These are phyloP conservation scores for Periparus ater DNA, from an alignment of 2,797 vertebrate genomes.

Conservation along the genomic window DNA sequence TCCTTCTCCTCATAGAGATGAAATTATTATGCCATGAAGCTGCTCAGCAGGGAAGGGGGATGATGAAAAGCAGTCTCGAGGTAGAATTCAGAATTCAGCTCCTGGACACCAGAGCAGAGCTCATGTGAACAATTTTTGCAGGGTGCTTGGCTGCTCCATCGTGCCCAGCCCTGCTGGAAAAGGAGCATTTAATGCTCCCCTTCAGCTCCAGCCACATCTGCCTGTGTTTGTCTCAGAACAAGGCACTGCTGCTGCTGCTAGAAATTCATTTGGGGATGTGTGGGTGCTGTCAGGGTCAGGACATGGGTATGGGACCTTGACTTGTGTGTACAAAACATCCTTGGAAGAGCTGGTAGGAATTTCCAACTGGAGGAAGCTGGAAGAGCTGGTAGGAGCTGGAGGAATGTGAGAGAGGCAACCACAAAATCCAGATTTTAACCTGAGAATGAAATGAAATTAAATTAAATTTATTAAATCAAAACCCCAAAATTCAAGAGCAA, in stretches of 20 bases:
- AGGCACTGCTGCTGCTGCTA: neutral
- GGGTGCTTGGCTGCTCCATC: neutral
- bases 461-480: neutral
- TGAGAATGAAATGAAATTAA: neutral
- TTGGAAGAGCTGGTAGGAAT: neutral
- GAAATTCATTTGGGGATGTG: neutral
- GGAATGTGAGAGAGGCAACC: neutral
- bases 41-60: neutral
- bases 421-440: neutral
- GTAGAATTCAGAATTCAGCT: neutral
- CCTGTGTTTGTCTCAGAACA: neutral
- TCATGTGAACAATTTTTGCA: neutral
- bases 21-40: neutral
- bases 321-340: neutral
- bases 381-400: neutral
- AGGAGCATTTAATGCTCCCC: neutral
- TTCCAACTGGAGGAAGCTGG: neutral
- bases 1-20: neutral
- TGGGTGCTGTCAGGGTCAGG: neutral
- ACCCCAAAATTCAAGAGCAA: neutral
- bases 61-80: fast-evolving
- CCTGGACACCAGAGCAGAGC: neutral
- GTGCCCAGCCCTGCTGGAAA: neutral
- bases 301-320: neutral
- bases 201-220: neutral